Conservation (phyloP, 1,140 invertebrate species). For the Brachionus koreanus region DNA sequence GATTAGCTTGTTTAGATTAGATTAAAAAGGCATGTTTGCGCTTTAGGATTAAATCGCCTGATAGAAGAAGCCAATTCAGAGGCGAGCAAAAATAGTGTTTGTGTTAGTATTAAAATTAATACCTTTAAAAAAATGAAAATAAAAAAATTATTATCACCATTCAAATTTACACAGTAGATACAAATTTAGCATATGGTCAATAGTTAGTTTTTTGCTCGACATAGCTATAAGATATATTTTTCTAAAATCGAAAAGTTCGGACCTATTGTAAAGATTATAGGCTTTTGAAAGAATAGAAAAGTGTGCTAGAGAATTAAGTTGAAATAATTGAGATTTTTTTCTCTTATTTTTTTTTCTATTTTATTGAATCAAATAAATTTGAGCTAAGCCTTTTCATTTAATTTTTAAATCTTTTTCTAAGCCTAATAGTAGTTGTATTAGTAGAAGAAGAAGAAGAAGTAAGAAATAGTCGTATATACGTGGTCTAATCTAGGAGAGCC, state of each 20-base stretch:
- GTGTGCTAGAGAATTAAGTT: constrained; percentile 36
- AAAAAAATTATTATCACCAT: constrained; percentile 27
- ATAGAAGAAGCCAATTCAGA: constrained; percentile 17
- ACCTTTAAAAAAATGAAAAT: background rate
- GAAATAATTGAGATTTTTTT: constrained; percentile 36
- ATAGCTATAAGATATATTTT: constrained; percentile 2
- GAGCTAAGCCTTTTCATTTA: constrained; percentile 1
- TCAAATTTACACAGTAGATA: constrained; percentile 36
- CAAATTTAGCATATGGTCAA: constrained; percentile 16
- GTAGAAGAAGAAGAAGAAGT: background rate
- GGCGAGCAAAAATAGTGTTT: background rate
- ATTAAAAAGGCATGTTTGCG: constrained; percentile 26
- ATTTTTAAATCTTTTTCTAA: constrained; percentile 23
- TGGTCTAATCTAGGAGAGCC: constrained; percentile 1
- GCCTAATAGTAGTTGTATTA: background rate
- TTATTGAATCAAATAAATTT: constrained; percentile 11
- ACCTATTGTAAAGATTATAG: constrained; percentile 7
- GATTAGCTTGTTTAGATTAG: background rate
- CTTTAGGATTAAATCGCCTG: constrained; percentile 1
- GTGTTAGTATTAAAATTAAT: background rate
- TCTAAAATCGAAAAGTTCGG: background rate
- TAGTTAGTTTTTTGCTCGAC: background rate
- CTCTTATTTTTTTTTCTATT: background rate
- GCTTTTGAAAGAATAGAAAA: constrained; percentile 15
- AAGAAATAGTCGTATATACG: background rate